A percentile compares a stretch with the other conserved stretches of the same genome.
Conservation (phyloP, 2,888 invertebrate species). For the Aplocera efformata region DNA sequence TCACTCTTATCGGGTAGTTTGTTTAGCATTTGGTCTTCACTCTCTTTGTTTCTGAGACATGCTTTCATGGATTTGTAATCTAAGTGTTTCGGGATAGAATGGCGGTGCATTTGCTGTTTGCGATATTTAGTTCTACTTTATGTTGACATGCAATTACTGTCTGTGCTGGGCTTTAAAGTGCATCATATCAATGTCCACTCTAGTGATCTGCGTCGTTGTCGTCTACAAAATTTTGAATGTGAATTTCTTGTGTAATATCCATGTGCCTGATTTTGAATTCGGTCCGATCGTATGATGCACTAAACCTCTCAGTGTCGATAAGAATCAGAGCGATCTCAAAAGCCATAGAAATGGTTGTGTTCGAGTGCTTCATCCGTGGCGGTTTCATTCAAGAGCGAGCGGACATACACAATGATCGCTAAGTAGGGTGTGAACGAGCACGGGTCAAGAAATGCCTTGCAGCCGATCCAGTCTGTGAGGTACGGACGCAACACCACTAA, state of each 20-base stretch:
- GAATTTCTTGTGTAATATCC: slow-evolving; percentile 28
- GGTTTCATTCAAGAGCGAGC: slow-evolving; percentile 73
- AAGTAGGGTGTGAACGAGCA: slow-evolving; percentile 76
- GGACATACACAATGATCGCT: slow-evolving; percentile 79
- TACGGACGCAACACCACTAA: slow-evolving; percentile 80
- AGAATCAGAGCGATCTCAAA: slow-evolving; percentile 69
- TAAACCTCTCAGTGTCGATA: slow-evolving; percentile 61
- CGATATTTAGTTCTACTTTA: slow-evolving; percentile 70
- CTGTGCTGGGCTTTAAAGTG: slow-evolving; percentile 72
- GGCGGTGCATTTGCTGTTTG: slow-evolving; percentile 73
- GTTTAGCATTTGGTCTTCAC: slow-evolving; percentile 63
- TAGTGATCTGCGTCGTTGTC: slow-evolving; percentile 30
- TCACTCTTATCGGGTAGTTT: slow-evolving; percentile 57
- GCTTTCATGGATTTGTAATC: slow-evolving; percentile 75
- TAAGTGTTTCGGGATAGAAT: slow-evolving; percentile 66
- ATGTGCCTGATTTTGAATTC: slow-evolving; percentile 34
- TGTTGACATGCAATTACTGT: slow-evolving; percentile 70
- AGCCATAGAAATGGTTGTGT: slow-evolving; percentile 74
- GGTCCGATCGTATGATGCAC: slow-evolving; percentile 73
- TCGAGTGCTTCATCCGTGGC: slow-evolving; percentile 70
- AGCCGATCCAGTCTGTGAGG: slow-evolving; percentile 79
- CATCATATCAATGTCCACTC: slow-evolving; percentile 68
- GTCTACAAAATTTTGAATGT: slow-evolving; percentile 30
- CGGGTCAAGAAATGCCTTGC: slow-evolving; percentile 76
- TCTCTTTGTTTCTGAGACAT: slow-evolving; percentile 75